phyloP scores from a whole-genome alignment of 2,888 invertebrate genomes.

The Pachymerium ferrugineum region DNA sequence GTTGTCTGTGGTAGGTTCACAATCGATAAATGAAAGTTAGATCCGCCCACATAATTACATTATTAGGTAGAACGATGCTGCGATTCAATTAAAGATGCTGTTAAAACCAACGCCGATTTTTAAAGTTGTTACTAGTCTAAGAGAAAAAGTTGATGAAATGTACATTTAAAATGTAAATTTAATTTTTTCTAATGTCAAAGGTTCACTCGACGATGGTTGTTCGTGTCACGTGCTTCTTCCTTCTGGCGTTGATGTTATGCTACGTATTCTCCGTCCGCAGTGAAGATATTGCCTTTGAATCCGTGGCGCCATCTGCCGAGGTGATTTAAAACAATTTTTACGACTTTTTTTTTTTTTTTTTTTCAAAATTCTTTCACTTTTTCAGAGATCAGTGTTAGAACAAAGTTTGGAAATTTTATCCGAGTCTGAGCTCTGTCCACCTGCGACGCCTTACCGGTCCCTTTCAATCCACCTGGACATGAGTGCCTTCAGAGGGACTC shows the following conservation, averaged over 20 bases:
- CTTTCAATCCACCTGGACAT: slow-evolving; percentile 30
- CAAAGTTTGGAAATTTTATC: slow-evolving; percentile 1
- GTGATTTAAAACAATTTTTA: not conserved
- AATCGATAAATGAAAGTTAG: not conserved
- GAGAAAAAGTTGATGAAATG: no score
- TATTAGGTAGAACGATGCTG: no score
- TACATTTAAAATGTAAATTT: not conserved
- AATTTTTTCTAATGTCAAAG: not conserved
- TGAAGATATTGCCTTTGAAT: not conserved
- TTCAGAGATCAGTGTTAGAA: not conserved
- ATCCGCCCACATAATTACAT: not conserved
- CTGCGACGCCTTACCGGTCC: slow-evolving; percentile 11
- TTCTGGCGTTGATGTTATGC: not conserved
- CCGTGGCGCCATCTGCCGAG: not conserved
- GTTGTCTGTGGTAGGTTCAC: not conserved
- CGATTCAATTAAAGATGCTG: not conserved
- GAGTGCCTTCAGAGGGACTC: slow-evolving; percentile 60
- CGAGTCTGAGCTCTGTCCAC: slow-evolving; percentile 9
- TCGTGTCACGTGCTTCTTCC: not conserved
- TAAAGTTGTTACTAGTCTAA: no score
- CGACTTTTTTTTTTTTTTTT: not conserved
- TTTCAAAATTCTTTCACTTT: not conserved
- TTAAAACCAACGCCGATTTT: not conserved
- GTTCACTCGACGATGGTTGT: slow-evolving; percentile 8
- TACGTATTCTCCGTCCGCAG: not conserved